phyloP scores from a whole-genome alignment of 2,113 vertebrate genomes.

The Erinaceus europaeus region DNA sequence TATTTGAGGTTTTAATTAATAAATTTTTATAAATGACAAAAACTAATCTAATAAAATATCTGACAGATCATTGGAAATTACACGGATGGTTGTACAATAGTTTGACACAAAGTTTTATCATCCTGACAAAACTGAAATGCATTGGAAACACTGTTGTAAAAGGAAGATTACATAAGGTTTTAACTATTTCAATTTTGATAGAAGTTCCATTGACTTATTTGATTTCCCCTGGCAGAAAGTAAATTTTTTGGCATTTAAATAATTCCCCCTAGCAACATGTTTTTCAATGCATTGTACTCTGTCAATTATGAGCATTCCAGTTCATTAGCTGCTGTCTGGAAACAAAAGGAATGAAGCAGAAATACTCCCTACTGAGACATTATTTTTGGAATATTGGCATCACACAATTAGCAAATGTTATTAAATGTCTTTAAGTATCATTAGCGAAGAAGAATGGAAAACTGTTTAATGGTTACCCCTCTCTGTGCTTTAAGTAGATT shows the following conservation, averaged over 20 bases:
- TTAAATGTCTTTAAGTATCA: constrained; percentile 63
- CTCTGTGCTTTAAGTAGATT: constrained; percentile 57
- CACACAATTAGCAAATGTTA: constrained; percentile 63
- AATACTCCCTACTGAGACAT: constrained; percentile 43
- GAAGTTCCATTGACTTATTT: constrained; percentile 27
- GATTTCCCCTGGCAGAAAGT: constrained; percentile 29
- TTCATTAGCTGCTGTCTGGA: constrained; percentile 57
- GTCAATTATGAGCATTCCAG: constrained; percentile 48
- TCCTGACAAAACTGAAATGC: not conserved
- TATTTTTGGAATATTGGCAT: constrained; percentile 54
- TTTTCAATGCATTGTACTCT: constrained; percentile 20
- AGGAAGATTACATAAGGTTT: constrained; percentile 10
- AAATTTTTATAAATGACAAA: not conserved
- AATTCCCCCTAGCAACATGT: constrained; percentile 7
- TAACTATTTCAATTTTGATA: constrained; percentile 30
- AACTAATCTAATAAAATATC: not conserved
- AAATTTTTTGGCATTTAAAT: constrained; percentile 56
- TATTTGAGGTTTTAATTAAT: not conserved
- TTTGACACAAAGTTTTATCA: not conserved
- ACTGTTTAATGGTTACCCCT: constrained; percentile 57
- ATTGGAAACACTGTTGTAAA: not conserved
- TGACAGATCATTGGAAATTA: not conserved
- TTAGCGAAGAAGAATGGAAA: constrained; percentile 70
- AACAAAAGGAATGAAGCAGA: constrained; percentile 59
- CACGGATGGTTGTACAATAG: not conserved